Evolutionary conservation across 2,113 vertebrate genomes (phyloP).

Genomic region (Bufo gargarizans): DNA sequence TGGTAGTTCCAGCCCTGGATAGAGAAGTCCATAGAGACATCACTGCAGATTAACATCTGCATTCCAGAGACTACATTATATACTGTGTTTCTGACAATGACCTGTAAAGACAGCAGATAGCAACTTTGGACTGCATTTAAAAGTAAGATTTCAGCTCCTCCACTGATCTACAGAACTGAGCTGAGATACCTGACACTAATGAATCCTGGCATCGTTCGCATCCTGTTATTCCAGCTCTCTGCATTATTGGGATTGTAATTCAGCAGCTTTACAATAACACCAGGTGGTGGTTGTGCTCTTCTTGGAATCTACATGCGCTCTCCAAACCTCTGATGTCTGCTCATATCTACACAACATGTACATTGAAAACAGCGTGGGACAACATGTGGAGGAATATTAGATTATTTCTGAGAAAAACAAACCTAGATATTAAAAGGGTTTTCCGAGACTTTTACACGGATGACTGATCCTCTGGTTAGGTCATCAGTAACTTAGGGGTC

Average conservation of each 20-base stretch:
- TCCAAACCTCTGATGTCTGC: neutral
- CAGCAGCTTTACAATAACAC: conserved; percentile 30
- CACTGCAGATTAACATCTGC: neutral
- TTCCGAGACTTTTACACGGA: no score
- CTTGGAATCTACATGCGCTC: neutral
- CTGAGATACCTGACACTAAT: neutral
- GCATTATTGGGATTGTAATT: neutral
- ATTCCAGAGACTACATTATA: neutral
- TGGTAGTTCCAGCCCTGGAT: neutral
- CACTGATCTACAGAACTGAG: neutral
- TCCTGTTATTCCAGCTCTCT: conserved; percentile 26
- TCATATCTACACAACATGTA: neutral
- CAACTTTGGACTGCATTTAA: neutral
- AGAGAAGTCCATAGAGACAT: neutral
- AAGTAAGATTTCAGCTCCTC: neutral
- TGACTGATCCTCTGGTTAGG: no score
- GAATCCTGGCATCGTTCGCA: neutral
- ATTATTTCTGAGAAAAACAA: neutral
- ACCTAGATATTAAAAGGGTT: neutral
- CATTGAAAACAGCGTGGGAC: neutral
- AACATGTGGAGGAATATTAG: conserved; percentile 22
- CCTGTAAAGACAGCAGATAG: neutral
- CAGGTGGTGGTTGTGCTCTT: conserved; percentile 35
- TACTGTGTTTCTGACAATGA: neutral
- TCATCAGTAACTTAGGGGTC: no score